A percentile compares a stretch with the other conserved stretches of the same genome.
Conservation (phyloP, 1,140 invertebrate species). For the Sycophaga agraensis region DNA sequence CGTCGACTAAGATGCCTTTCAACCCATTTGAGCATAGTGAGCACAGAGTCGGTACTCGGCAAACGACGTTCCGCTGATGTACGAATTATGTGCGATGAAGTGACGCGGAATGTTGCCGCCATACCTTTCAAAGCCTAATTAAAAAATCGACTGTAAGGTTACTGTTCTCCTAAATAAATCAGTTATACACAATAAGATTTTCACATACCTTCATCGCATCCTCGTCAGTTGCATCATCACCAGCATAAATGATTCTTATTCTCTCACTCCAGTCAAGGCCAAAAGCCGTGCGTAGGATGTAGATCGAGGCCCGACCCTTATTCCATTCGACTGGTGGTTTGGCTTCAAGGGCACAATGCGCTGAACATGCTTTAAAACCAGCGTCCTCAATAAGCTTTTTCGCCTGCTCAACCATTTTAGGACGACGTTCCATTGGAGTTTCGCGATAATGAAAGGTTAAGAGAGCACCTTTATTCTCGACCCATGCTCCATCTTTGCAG, state of each 20-base stretch:
- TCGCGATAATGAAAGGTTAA: slow-evolving; percentile 88
- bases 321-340: slow-evolving; percentile 89
- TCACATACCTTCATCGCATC: slow-evolving; percentile 79
- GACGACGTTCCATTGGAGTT: slow-evolving; percentile 68
- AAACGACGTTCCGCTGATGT: slow-evolving; percentile 82
- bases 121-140: slow-evolving; percentile 80
- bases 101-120: slow-evolving; percentile 87
- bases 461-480: slow-evolving; percentile 86
- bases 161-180: too few relatives aligned
- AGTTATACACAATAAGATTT: not conserved
- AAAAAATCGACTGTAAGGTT: not conserved
- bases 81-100: slow-evolving; percentile 80
- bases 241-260: slow-evolving; percentile 86
- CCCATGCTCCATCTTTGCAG: slow-evolving; percentile 85
- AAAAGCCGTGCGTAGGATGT: slow-evolving; percentile 85
- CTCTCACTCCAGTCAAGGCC: slow-evolving; percentile 89
- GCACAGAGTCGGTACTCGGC: slow-evolving; percentile 82
- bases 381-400: slow-evolving; percentile 71
- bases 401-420: slow-evolving; percentile 68
- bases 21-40: slow-evolving; percentile 88
- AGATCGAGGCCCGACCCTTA: slow-evolving; percentile 86
- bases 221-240: slow-evolving; percentile 88
- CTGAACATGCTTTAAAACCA: slow-evolving; percentile 75
- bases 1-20: slow-evolving; percentile 78
- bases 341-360: slow-evolving; percentile 84